phyloP scores from a whole-genome alignment of 2,888 invertebrate genomes.

The Zeuzera pyrina region DNA sequence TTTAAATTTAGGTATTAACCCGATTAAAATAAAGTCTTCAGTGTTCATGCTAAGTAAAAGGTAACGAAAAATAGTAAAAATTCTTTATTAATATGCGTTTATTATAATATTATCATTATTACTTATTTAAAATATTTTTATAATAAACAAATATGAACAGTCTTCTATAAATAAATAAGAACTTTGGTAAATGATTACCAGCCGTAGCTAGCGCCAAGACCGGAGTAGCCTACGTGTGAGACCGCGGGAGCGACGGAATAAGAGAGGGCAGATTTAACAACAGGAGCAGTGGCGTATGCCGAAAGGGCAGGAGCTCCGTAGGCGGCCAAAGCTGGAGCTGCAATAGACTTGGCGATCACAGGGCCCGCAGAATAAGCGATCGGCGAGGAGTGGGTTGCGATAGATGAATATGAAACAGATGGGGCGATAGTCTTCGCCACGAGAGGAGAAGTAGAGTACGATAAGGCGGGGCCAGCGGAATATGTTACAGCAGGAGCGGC shows the following conservation, averaged over 20 bases:
- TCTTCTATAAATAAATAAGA: neutral
- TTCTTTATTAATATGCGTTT: too few species aligned
- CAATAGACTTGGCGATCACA: constrained; percentile 23
- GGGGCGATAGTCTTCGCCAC: constrained; percentile 14
- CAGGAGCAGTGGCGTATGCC: constrained; percentile 26
- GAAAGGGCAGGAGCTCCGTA: constrained; percentile 28
- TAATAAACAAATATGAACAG: neutral
- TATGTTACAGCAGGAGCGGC: constrained; percentile 18
- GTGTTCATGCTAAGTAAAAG: too few species aligned
- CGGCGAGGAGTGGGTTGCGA: constrained; percentile 33
- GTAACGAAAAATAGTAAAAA: too few species aligned
- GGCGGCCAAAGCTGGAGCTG: constrained; percentile 18
- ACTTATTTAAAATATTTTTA: neutral
- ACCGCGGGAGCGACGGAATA: constrained; percentile 70
- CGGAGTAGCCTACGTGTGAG: constrained; percentile 75
- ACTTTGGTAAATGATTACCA: constrained; percentile 24
- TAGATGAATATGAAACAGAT: constrained; percentile 16
- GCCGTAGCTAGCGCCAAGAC: constrained; percentile 58
- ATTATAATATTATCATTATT: neutral
- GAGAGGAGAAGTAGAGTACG: constrained; percentile 16
- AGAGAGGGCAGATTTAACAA: constrained; percentile 18
- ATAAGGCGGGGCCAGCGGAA: constrained; percentile 7
- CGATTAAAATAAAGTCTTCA: too few species aligned
- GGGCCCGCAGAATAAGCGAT: constrained; percentile 33
- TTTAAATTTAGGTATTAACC: too few species aligned